These are phyloP conservation scores for Alces alces DNA, from an alignment of 2,113 vertebrate genomes.

Conservation along the genomic window DNA sequence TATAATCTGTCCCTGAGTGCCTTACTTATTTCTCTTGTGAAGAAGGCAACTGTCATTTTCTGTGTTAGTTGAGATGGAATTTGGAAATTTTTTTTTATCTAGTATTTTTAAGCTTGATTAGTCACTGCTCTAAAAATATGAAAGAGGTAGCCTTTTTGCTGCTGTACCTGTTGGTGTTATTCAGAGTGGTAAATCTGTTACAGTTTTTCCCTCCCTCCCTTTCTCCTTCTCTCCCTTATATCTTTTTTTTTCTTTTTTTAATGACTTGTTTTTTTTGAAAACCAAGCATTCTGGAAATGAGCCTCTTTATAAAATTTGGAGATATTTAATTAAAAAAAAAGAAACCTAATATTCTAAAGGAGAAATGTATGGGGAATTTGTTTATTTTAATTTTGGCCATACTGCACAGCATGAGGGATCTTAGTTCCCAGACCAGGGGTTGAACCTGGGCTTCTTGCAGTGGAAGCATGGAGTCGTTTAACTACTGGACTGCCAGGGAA, in stretches of 20 bases:
- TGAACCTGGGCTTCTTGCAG: background rate
- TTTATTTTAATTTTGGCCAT: background rate
- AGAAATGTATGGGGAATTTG: background rate
- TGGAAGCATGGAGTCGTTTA: background rate
- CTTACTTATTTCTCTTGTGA: conserved; percentile 17
- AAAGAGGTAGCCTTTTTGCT: background rate
- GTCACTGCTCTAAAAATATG: conserved; percentile 11
- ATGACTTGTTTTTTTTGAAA: background rate
- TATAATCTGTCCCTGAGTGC: background rate
- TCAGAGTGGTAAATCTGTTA: conserved; percentile 11
- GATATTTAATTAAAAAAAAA: background rate
- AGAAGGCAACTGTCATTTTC: conserved; percentile 26
- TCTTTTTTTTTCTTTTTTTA: background rate
- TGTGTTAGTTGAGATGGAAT: conserved; percentile 20
- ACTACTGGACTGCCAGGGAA: background rate
- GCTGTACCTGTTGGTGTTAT: background rate
- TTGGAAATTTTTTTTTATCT: background rate
- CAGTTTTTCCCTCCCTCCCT: background rate
- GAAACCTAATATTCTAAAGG: background rate
- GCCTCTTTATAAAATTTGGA: background rate
- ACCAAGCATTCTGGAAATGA: background rate
- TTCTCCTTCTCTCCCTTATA: background rate
- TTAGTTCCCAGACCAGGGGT: background rate
- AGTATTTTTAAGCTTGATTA: conserved; percentile 9
- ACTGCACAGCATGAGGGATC: background rate